Evolutionary conservation across 64 coral and sea anemone species (phyloP).

Genomic region (Stichodactyla helianthus): DNA sequence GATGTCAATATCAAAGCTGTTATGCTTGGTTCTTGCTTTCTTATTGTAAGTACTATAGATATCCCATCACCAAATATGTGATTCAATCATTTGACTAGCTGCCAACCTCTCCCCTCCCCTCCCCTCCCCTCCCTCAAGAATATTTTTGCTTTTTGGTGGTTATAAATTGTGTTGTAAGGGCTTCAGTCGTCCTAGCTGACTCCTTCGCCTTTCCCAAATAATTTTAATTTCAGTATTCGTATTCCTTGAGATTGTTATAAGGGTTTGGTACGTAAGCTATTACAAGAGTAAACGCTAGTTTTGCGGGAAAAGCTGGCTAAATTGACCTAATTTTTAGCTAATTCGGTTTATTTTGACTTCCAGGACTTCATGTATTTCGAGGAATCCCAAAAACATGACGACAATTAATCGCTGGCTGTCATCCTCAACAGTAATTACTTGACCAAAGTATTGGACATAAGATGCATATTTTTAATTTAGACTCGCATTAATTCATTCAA

Average conservation of each 20-base stretch:
- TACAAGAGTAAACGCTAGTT: background rate
- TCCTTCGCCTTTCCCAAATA: too few species aligned
- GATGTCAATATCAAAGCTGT: constrained; percentile 91
- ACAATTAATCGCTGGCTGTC: background rate
- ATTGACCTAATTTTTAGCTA: background rate
- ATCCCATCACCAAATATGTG: too few species aligned
- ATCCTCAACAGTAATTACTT: too few species aligned
- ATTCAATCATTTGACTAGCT: background rate
- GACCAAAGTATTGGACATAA: too few species aligned
- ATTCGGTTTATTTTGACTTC: background rate
- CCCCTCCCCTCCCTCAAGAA: background rate
- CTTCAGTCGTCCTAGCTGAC: too few species aligned
- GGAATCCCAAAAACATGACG: constrained; percentile 31
- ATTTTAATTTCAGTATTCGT: too few species aligned
- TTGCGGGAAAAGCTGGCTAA: too few species aligned
- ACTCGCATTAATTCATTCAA: too few species aligned
- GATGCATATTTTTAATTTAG: too few species aligned
- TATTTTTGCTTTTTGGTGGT: too few species aligned
- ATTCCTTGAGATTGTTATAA: too few species aligned
- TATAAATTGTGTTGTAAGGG: too few species aligned
- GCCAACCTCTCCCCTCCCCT: background rate
- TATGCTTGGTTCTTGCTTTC: constrained; percentile 74
- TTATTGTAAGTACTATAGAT: constrained; percentile 67
- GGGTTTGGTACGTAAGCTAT: background rate
- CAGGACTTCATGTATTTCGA: constrained; percentile 99